Evolutionary conservation across 2,113 vertebrate species (phyloP).

Genomic region (Urocitellus parryii): DNA sequence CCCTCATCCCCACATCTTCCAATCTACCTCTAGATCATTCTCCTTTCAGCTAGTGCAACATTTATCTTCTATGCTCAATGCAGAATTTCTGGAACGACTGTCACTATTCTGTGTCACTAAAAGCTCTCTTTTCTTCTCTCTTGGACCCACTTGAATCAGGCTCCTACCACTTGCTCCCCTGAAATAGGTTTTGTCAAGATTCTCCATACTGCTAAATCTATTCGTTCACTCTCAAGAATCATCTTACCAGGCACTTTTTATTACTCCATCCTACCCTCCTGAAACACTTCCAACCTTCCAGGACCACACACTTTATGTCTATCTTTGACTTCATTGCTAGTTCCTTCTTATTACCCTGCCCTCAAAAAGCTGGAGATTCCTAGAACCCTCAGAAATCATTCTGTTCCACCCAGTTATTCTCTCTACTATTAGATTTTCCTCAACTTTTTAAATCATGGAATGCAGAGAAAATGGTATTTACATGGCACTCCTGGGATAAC

Average conservation of each 20-base stretch:
- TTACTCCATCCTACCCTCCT: neutral
- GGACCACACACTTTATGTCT: neutral
- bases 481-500: neutral
- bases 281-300: neutral
- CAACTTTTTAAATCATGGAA: neutral
- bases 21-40: neutral
- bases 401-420: neutral
- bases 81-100: neutral
- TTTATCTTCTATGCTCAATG: neutral
- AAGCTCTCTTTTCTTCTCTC: neutral
- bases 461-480: neutral
- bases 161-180: accelerated
- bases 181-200: neutral
- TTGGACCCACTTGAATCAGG: neutral
- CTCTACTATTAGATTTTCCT: neutral
- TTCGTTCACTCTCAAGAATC: neutral
- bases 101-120: neutral
- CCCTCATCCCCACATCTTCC: neutral
- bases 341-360: neutral
- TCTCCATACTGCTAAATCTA: neutral
- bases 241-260: no score
- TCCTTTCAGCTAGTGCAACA: neutral
- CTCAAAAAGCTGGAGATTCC: neutral
- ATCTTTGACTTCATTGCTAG: neutral
- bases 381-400: neutral